Conservation (phyloP, 2,888 invertebrate species). For the Hypsopygia costalis region DNA sequence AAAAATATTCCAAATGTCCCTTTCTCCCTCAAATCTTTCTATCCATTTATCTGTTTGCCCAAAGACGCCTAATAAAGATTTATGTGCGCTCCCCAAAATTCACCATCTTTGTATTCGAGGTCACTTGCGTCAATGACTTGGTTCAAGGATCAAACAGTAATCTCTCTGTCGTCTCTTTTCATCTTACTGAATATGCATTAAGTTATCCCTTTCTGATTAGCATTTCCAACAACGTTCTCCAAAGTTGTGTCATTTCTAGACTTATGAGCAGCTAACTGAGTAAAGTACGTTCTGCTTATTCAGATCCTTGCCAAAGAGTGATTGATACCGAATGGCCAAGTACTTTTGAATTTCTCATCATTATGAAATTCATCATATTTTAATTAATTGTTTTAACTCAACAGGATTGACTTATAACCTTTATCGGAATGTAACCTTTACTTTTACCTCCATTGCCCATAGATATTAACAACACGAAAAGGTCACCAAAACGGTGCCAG, state of each 20-base stretch:
- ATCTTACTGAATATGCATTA: conserved; percentile 1
- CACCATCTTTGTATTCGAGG: conserved; percentile 3
- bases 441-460: too few species aligned
- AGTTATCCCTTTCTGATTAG: neutral
- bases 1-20: too few species aligned
- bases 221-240: neutral
- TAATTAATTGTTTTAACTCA: too few species aligned
- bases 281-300: neutral
- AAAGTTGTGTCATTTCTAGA: neutral
- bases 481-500: too few species aligned
- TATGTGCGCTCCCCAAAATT: conserved; percentile 6
- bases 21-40: too few species aligned
- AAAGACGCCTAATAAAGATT: conserved; percentile 7
- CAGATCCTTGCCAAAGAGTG: neutral
- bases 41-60: conserved; percentile 7
- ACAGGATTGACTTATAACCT: too few species aligned
- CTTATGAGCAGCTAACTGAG: neutral
- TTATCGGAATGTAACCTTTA: too few species aligned
- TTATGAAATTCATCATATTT: too few species aligned
- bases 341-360: neutral
- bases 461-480: too few species aligned
- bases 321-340: neutral
- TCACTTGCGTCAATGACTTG: neutral
- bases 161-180: neutral
- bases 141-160: neutral